These are phyloP conservation scores for Sapayoa aenigma DNA, from an alignment of 2,113 vertebrate genomes.

Conservation along the genomic window DNA sequence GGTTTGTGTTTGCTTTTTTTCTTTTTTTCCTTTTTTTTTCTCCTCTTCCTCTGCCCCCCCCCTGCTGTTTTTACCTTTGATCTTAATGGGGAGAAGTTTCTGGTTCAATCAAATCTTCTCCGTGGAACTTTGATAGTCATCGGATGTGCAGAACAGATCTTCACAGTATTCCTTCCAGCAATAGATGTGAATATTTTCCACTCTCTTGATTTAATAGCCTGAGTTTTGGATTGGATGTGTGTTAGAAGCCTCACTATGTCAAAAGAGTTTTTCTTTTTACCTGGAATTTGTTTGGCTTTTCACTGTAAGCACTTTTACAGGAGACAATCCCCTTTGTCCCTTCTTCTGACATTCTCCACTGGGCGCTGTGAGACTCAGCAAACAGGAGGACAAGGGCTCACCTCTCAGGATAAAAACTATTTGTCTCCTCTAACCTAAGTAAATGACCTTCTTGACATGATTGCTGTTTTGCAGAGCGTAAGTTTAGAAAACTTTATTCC, in stretches of 20 bases:
- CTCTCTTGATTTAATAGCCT: background rate
- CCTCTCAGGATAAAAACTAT: background rate
- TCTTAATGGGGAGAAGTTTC: background rate
- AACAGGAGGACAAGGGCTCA: background rate
- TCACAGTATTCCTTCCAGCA: background rate
- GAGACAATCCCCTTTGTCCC: background rate
- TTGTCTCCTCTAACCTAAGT: background rate
- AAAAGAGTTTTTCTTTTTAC: background rate
- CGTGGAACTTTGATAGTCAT: background rate
- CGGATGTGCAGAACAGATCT: background rate
- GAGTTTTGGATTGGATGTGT: background rate
- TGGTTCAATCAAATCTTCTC: background rate
- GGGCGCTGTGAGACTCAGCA: slow-evolving; percentile 1
- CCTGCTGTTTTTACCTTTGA: slow-evolving; percentile 10
- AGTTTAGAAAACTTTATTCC: slow-evolving; percentile 5
- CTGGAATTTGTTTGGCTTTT: background rate
- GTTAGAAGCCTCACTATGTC: background rate
- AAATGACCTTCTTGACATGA: slow-evolving; percentile 8
- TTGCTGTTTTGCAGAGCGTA: background rate
- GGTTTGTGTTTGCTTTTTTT: background rate
- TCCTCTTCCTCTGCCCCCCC: no score
- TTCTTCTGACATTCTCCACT: background rate
- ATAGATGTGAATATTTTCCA: background rate
- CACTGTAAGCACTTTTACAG: background rate
- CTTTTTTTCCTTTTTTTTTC: background rate